Evolutionary conservation across 64 coral and sea anemone species (phyloP).

Genomic region (Dendronephthya gigantea): DNA sequence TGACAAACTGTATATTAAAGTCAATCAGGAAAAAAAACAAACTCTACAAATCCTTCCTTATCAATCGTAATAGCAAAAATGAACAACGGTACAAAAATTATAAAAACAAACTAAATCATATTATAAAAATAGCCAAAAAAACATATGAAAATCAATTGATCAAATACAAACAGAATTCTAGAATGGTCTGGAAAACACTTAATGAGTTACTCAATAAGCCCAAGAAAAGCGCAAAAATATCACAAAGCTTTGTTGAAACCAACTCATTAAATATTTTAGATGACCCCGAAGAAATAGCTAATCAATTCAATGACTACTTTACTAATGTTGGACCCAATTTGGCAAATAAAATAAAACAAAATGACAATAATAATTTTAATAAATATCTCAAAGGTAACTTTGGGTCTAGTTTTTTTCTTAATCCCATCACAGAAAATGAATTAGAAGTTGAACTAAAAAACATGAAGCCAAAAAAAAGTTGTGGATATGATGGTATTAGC

Average conservation of each 20-base stretch:
- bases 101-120: not conserved
- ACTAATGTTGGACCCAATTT: not conserved
- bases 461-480: too few relatives aligned
- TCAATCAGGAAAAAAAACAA: not conserved
- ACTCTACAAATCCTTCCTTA: not conserved
- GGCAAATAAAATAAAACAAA: not conserved
- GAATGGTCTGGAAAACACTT: too few relatives aligned
- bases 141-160: not conserved
- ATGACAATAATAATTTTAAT: not conserved
- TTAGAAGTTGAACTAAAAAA: constrained; percentile 25
- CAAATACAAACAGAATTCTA: not conserved
- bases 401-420: not conserved
- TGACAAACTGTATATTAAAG: not conserved
- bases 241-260: too few relatives aligned
- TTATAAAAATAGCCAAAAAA: constrained; percentile 8
- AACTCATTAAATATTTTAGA: not conserved
- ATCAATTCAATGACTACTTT: not conserved
- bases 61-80: not conserved
- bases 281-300: not conserved
- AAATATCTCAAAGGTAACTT: not conserved
- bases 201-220: too few relatives aligned
- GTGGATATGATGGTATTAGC: not conserved
- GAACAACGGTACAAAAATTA: not conserved
- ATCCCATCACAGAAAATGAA: constrained; percentile 21
- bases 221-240: too few relatives aligned